These are phyloP conservation scores for Strigamia maritima DNA, from an alignment of 2,888 invertebrate genomes.

Conservation along the genomic window DNA sequence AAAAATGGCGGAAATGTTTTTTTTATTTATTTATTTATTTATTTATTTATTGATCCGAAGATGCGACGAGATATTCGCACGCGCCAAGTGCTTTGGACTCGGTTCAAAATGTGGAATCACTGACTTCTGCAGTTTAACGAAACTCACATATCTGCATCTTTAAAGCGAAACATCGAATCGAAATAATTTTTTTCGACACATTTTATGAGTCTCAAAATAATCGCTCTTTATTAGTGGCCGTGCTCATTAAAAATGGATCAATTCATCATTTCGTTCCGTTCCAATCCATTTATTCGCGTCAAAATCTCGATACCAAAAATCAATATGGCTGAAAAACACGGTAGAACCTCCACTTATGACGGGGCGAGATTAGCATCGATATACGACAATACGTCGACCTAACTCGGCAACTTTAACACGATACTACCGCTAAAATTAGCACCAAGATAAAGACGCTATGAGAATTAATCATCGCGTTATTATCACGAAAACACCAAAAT, in stretches of 20 bases:
- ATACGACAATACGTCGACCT: too few species aligned
- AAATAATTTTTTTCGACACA: background rate
- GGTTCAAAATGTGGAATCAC: background rate
- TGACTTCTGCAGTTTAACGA: constrained; percentile 11
- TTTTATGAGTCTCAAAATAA: background rate
- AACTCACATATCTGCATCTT: background rate
- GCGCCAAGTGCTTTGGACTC: background rate
- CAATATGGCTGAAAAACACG: too few species aligned
- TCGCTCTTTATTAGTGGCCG: background rate
- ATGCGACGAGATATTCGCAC: background rate
- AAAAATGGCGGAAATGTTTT: too few species aligned
- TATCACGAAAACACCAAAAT: too few species aligned
- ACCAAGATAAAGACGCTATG: too few species aligned
- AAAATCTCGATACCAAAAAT: too few species aligned
- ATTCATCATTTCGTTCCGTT: background rate
- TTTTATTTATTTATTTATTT: background rate
- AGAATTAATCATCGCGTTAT: too few species aligned
- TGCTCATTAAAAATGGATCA: constrained; percentile 15
- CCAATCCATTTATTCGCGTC: background rate
- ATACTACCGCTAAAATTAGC: too few species aligned
- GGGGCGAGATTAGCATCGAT: too few species aligned
- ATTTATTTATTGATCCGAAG: background rate
- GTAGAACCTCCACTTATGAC: too few species aligned
- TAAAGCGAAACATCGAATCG: background rate
- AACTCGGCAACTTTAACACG: too few species aligned